Base-by-base conservation (phyloP, 2,113 vertebrate genomes). In the Bujurquina vittata region DNA sequence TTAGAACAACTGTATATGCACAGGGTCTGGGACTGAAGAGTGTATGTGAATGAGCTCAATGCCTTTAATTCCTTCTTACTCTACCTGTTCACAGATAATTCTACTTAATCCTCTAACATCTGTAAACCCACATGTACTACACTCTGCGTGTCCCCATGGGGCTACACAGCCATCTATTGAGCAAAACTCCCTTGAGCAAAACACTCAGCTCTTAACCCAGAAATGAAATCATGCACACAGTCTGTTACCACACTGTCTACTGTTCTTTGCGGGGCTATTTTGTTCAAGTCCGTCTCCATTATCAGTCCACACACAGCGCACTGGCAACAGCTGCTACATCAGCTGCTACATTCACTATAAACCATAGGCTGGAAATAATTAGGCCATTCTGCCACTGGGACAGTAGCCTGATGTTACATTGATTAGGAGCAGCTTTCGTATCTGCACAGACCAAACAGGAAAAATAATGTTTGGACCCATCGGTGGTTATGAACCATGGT, bases 281-380 rank as follows among this genome's bases (percentile, higher is more conserved):
- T 80, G 83, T 87, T 87, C 55, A 6, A 87, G 83, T 87, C 79
- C 22, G 35, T 91, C 82, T 86, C 85, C 79, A 81, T 93, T 88
- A 92, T 91, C 84, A 84, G 75, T 58, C 63, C 62, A 49, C 83
- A 83, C 79, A 75, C 77, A 10, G 65, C 4, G 75, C 83, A 40
- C 40, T 81, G 84, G 75, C 80, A 91, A 87, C 94, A 94, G 87
- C 91, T 94, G 93, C 84, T 80, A 67, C 79, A 88, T 92, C 94
- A 89, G 83, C 82, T 91, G 88, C 83, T 81, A 83, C 86, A 72
- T 88, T 86, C 81, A 80, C 60, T 52, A 81, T 82, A 73, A 88
- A 85, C 72, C 81, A 74, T n/a, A 18, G 61, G 67, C 76, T 85
- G 87, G 72, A 85, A 87, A 86, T 88, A 83, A 90, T 92, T 79